phyloP scores from a whole-genome alignment of 2,113 vertebrate genomes.

The Hippocampus abdominalis region DNA sequence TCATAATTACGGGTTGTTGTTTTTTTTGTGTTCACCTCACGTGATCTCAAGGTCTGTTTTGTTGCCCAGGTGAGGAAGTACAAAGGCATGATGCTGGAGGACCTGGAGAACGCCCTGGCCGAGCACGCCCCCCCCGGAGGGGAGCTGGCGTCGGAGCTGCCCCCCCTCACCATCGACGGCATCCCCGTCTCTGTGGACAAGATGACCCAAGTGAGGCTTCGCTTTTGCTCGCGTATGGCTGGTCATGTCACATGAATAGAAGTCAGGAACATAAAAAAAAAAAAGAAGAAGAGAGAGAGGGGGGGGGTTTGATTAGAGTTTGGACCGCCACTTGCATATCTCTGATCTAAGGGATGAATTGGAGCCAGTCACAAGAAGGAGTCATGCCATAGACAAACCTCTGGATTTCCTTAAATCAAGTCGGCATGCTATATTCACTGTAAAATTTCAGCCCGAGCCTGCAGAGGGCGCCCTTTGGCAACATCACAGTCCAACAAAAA shows the following conservation, averaged over 20 bases:
- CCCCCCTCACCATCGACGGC: conserved; percentile 93
- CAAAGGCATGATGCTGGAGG: conserved; percentile 95
- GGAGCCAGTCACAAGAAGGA: too few species aligned
- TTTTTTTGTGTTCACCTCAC: too few species aligned
- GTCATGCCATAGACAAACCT: too few species aligned
- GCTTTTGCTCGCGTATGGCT: not conserved
- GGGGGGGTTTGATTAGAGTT: too few species aligned
- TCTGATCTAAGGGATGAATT: too few species aligned
- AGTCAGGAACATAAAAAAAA: too few species aligned
- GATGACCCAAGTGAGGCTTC: conserved; percentile 91
- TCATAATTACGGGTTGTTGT: too few species aligned
- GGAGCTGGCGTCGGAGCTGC: conserved; percentile 91
- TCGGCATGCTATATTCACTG: not conserved
- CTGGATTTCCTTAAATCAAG: not conserved
- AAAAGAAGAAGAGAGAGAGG: not conserved
- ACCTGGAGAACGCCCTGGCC: conserved; percentile 91
- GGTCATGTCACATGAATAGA: too few species aligned
- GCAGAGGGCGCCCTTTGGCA: conserved; percentile 55
- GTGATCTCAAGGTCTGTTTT: not conserved
- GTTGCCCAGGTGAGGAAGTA: conserved; percentile 90
- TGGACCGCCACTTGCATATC: too few species aligned
- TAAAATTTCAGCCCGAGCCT: conserved; percentile 15
- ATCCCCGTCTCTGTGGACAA: conserved; percentile 99
- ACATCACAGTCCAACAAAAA: not conserved
- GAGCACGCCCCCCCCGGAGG: conserved; percentile 92